Evolutionary conservation across 2,888 invertebrate species (phyloP).

Genomic region (Unio delphinus): DNA sequence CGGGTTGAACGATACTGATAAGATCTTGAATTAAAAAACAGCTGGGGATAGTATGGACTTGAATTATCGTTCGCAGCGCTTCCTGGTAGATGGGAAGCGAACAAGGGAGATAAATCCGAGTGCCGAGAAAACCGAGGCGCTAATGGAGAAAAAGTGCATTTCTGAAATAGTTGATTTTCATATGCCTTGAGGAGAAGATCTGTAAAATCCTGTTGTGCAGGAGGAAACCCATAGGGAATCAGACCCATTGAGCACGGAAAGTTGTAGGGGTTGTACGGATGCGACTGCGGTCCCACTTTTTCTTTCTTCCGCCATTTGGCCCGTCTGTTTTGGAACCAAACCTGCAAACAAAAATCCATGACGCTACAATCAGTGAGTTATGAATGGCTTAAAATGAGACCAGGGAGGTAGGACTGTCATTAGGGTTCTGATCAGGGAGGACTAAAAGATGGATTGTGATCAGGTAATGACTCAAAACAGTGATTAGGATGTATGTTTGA

Average conservation of each 20-base stretch:
- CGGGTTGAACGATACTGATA: background rate
- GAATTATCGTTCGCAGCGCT: no score
- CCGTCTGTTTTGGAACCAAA: constrained; percentile 99
- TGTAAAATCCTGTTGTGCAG: constrained; percentile 48
- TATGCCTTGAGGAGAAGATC: constrained; percentile 65
- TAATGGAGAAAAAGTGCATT: constrained; percentile 11
- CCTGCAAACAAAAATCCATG: constrained; percentile 78
- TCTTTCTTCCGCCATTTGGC: constrained; percentile 99
- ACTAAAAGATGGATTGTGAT: no score
- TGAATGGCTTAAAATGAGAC: no score
- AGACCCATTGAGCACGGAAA: constrained; percentile 27
- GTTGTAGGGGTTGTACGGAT: constrained; percentile 53
- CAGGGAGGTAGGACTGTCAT: no score
- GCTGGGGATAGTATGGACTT: background rate
- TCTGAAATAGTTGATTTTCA: constrained; percentile 51
- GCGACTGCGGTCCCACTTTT: constrained; percentile 75
- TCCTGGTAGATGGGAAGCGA: no score
- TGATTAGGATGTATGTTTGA: no score
- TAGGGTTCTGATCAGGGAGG: no score
- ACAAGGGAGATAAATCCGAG: no score
- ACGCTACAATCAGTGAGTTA: background rate
- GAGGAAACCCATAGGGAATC: constrained; percentile 19
- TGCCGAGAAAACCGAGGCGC: no score
- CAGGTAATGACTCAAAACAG: no score
- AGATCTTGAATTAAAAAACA: constrained; percentile 1